Evolutionary conservation across 2,113 vertebrate genomes (phyloP).

Genomic region (Hymenochirus boettgeri): DNA sequence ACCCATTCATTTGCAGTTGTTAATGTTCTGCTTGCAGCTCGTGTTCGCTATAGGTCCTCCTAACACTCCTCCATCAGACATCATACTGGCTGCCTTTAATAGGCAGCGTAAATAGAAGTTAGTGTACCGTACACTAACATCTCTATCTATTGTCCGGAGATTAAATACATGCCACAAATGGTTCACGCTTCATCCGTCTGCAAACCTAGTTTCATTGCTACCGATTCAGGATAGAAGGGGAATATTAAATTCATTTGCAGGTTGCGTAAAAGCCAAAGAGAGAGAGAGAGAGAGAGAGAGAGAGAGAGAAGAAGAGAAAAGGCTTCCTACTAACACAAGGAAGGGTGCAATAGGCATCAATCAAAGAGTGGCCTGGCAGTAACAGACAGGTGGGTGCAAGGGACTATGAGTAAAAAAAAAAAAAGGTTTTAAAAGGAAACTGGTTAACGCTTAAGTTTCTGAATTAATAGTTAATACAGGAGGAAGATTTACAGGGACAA

Average conservation of each 20-base stretch:
- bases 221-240: conserved; percentile 66
- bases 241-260: conserved; percentile 87
- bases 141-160: conserved; percentile 84
- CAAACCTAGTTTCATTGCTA: conserved; percentile 73
- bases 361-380: too few species aligned
- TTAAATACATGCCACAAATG: conserved; percentile 85
- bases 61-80: conserved; percentile 78
- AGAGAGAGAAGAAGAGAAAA: background rate
- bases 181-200: conserved; percentile 81
- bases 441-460: too few species aligned
- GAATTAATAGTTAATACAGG: background rate
- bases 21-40: conserved; percentile 81
- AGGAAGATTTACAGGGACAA: too few species aligned
- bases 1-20: conserved; percentile 76
- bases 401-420: too few species aligned
- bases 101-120: conserved; percentile 86
- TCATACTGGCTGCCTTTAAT: conserved; percentile 83
- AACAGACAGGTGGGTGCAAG: background rate
- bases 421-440: too few species aligned
- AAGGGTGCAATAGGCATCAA: background rate
- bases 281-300: conserved; percentile 32
- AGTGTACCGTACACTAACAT: conserved; percentile 84
- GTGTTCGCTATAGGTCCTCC: conserved; percentile 75
- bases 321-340: too few species aligned
- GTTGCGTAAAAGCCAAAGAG: conserved; percentile 77